Evolutionary conservation across 2,888 invertebrate genomes (phyloP).

Genomic region (Agrochola litura): DNA sequence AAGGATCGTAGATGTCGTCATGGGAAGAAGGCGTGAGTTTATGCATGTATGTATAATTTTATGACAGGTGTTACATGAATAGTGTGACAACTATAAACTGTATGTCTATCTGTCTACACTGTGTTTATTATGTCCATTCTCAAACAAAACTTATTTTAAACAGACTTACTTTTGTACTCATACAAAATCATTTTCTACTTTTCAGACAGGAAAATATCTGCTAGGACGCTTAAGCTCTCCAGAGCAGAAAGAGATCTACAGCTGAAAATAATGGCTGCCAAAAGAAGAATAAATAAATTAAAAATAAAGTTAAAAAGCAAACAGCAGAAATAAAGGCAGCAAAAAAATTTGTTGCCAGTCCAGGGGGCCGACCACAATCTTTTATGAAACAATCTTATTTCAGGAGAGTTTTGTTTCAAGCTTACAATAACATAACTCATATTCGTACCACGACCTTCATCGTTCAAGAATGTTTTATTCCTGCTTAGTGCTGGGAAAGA

Average conservation of each 20-base stretch:
- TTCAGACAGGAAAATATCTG: conserved; percentile 6
- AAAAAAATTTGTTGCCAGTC: neutral
- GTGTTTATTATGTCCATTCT: neutral
- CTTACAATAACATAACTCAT: no score
- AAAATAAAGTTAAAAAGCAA: conserved; percentile 4
- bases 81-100: no score
- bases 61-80: no score
- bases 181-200: neutral
- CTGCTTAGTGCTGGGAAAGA: no score
- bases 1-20: no score
- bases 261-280: conserved; percentile 3
- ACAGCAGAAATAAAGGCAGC: conserved; percentile 3
- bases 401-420: no score
- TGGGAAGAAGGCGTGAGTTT: no score
- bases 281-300: neutral
- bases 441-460: no score
- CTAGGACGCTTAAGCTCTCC: neutral
- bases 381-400: no score
- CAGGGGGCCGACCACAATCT: no score
- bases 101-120: neutral
- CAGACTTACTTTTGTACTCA: neutral
- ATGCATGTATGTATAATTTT: no score
- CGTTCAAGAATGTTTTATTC: no score
- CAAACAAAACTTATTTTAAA: neutral
- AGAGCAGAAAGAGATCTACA: neutral